phyloP scores from a whole-genome alignment of 2,113 vertebrate species.

The Oncorhynchus clarkii region DNA sequence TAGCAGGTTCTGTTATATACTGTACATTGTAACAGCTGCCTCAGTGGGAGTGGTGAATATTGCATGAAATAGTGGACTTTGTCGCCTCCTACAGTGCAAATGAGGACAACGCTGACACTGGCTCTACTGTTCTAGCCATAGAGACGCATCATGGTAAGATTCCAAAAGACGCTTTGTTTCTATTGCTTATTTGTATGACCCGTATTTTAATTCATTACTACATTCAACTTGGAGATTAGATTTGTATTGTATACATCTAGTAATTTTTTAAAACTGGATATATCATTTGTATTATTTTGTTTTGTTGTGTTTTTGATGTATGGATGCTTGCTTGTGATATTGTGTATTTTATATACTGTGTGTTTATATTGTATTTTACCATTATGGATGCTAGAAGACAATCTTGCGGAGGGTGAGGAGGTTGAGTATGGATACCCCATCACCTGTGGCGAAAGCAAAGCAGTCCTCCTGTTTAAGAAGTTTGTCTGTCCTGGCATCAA shows the following conservation, averaged over 20 bases:
- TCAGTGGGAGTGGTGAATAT: background rate
- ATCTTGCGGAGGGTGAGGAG: constrained; percentile 78
- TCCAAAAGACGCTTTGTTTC: background rate
- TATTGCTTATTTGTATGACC: background rate
- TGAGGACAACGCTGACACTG: constrained; percentile 76
- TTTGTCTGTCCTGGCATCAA: constrained; percentile 73
- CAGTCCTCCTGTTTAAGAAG: constrained; percentile 92
- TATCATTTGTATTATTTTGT: background rate
- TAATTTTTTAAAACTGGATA: background rate
- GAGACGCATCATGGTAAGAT: constrained; percentile 76
- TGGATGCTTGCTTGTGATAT: background rate
- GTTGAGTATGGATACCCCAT: constrained; percentile 91
- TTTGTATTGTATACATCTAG: background rate
- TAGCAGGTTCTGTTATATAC: no score
- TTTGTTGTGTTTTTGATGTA: background rate
- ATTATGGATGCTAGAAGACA: constrained; percentile 69
- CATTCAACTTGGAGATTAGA: background rate
- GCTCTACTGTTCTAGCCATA: constrained; percentile 81
- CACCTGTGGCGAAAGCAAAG: constrained; percentile 91
- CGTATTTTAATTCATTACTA: background rate
- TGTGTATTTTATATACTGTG: background rate
- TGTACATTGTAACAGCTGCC: no score
- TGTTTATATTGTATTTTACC: background rate
- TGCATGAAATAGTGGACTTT: constrained; percentile 32
- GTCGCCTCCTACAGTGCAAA: constrained; percentile 79